phyloP scores from a whole-genome alignment of 1,140 invertebrate genomes.

The Drosophila pseudoananassae region DNA sequence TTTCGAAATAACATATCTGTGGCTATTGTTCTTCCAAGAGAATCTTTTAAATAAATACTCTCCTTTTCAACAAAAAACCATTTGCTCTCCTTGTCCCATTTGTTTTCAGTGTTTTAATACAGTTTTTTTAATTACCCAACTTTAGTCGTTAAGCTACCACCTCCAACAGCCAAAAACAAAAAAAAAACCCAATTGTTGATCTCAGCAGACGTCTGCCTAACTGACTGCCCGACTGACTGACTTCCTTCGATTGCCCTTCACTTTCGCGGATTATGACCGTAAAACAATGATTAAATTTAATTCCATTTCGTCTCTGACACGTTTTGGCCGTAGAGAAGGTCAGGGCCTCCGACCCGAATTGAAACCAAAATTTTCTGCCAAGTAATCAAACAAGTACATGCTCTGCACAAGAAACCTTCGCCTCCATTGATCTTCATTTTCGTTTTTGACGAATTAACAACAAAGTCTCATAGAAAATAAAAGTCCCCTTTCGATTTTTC shows the following conservation, averaged over 20 bases:
- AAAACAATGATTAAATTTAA: constrained; percentile 50
- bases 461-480: background rate
- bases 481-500: background rate
- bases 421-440: constrained; percentile 12
- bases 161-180: no score
- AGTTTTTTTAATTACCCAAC: background rate
- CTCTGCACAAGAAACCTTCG: constrained; percentile 7
- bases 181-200: background rate
- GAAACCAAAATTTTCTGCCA: constrained; percentile 12
- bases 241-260: constrained; percentile 48
- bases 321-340: constrained; percentile 38
- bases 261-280: constrained; percentile 31
- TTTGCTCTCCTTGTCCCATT: background rate
- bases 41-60: no score
- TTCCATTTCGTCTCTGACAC: constrained; percentile 31
- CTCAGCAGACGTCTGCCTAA: background rate
- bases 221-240: background rate
- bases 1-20: background rate
- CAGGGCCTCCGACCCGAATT: constrained; percentile 24
- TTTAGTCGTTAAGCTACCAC: constrained; percentile 12
- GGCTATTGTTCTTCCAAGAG: background rate
- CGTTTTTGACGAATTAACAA: constrained; percentile 38
- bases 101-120: background rate
- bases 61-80: no score
- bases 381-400: constrained; percentile 31